These are phyloP conservation scores for Theonella swinhoei DNA, from an alignment of 37 sponge, comb jelly and placozoan genomes.

Conservation along the genomic window DNA sequence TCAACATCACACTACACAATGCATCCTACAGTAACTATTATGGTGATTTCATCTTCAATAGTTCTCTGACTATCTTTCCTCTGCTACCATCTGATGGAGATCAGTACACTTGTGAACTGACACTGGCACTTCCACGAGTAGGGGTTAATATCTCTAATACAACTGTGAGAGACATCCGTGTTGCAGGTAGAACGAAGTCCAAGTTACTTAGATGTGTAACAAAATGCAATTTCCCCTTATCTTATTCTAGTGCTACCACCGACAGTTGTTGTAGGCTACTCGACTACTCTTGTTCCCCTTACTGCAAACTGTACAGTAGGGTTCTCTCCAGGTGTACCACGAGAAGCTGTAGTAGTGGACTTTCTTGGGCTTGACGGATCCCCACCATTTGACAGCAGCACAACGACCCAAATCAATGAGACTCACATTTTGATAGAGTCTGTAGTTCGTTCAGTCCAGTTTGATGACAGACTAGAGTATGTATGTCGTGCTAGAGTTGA, in stretches of 20 bases:
- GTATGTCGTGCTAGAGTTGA: not conserved
- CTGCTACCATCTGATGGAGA: not conserved
- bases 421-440: not conserved
- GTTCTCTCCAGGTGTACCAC: not conserved
- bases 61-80: conserved; percentile 1
- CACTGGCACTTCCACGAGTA: not conserved
- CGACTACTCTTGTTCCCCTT: not conserved
- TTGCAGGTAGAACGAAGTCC: too few relatives aligned
- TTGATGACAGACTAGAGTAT: not conserved
- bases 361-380: not conserved
- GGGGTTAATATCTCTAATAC: not conserved
- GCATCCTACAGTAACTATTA: not conserved
- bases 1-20: not conserved
- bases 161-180: not conserved
- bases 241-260: not conserved
- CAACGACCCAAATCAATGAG: not conserved
- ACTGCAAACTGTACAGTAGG: not conserved
- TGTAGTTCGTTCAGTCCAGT: not conserved
- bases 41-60: conserved; percentile 21
- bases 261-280: not conserved
- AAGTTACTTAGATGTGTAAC: too few relatives aligned
- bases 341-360: too few relatives aligned
- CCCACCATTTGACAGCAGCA: not conserved
- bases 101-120: conserved; percentile 1
- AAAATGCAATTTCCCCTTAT: too few relatives aligned